Conservation (phyloP, 2,888 invertebrate species). For the Cheilosia scutellata region DNA sequence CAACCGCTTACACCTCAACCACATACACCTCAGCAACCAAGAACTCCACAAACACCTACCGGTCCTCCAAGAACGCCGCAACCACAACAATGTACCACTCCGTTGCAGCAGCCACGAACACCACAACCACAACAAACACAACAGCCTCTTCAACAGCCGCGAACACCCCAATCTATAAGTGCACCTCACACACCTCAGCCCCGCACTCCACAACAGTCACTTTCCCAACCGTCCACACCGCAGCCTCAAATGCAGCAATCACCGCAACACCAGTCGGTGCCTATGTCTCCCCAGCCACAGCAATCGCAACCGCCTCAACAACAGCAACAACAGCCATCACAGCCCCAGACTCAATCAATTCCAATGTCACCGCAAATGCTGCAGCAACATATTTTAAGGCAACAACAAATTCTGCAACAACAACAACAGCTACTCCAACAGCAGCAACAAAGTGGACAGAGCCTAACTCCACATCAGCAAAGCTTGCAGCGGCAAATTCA, state of each 20-base stretch:
- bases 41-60: conserved; percentile 69
- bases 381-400: conserved; percentile 79
- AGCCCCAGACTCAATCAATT: conserved; percentile 79
- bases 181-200: conserved; percentile 79
- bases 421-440: conserved; percentile 81
- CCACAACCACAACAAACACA: conserved; percentile 78
- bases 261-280: conserved; percentile 78
- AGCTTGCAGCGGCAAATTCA: conserved; percentile 86
- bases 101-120: conserved; percentile 78
- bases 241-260: conserved; percentile 78
- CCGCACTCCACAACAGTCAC: conserved; percentile 68
- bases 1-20: conserved; percentile 66
- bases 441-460: conserved; percentile 81
- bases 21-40: conserved; percentile 59
- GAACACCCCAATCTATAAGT: conserved; percentile 80
- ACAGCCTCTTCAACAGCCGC: conserved; percentile 79
- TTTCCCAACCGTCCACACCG: conserved; percentile 79
- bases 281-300: conserved; percentile 77
- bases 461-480: conserved; percentile 81
- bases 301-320: conserved; percentile 79
- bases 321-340: conserved; percentile 79
- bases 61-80: conserved; percentile 67
- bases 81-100: conserved; percentile 80
- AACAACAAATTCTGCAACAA: conserved; percentile 81
- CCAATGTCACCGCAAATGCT: conserved; percentile 81